Percentiles rank a stretch among this genome's conserved stretches.
These are phyloP conservation scores for Rhopilema esculentum DNA, from an alignment of 30 jellyfish, hydroid and myxozoan species.

Conservation along the genomic window DNA sequence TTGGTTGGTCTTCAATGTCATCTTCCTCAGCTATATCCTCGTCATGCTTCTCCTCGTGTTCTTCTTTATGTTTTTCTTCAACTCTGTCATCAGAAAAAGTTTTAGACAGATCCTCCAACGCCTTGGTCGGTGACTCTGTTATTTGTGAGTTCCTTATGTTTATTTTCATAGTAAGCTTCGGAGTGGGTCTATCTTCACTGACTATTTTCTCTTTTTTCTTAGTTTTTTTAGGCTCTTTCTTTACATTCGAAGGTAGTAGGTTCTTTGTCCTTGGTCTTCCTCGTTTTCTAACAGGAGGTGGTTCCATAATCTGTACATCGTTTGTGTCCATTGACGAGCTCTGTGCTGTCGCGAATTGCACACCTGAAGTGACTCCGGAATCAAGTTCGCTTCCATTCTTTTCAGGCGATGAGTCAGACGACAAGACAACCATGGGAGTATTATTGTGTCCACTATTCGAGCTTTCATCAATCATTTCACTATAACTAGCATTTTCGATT, in stretches of 20 bases:
- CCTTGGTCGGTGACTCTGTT: constrained; percentile 71
- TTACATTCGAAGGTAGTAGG: background rate
- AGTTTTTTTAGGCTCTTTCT: constrained; percentile 8
- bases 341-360: background rate
- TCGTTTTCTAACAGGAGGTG: constrained; percentile 30
- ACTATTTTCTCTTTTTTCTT: constrained; percentile 26
- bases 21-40: constrained; percentile 17
- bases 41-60: background rate
- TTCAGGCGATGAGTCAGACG: constrained; percentile 55
- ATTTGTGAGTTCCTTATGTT: constrained; percentile 59
- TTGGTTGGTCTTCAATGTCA: constrained; percentile 22
- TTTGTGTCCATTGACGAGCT: constrained; percentile 7
- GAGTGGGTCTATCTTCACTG: constrained; percentile 2
- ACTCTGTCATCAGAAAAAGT: constrained; percentile 1
- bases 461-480: background rate
- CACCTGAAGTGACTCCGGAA: background rate
- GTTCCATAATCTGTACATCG: background rate
- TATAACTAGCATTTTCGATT: background rate
- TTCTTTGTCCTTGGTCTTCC: constrained; percentile 37
- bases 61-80: background rate
- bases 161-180: constrained; percentile 57
- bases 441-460: background rate
- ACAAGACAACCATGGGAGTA: background rate
- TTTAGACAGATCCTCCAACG: constrained; percentile 24
- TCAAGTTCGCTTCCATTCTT: background rate